Evolutionary conservation across 2,888 invertebrate genomes (phyloP).

Genomic region (Dendrolimus pini): DNA sequence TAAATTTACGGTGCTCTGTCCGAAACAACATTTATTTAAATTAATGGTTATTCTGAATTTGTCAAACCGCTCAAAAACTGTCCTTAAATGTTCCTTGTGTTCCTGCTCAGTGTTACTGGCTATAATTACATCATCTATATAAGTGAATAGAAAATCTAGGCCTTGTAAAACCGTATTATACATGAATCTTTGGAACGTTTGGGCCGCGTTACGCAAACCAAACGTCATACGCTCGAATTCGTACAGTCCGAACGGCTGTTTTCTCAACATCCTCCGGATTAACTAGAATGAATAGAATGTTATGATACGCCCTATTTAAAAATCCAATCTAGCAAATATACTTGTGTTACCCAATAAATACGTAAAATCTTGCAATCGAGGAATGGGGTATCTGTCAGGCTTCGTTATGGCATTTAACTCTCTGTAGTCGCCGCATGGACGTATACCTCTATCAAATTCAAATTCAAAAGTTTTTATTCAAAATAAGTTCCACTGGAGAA

Average conservation of each 20-base stretch:
- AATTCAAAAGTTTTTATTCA: no score
- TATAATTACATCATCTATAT: constrained; percentile 26
- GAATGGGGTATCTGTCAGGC: constrained; percentile 7
- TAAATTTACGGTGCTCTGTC: no score
- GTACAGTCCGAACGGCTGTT: constrained; percentile 3
- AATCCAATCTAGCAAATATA: constrained; percentile 4
- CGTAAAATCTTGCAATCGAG: constrained; percentile 9
- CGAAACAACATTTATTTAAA: no score
- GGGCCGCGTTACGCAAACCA: constrained; percentile 7
- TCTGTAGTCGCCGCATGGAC: constrained; percentile 5
- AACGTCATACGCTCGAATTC: constrained; percentile 4
- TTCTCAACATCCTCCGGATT: constrained; percentile 3
- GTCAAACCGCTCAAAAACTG: no score
- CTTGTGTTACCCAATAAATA: constrained; percentile 4
- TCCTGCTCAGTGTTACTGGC: no score
- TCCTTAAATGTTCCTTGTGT: no score
- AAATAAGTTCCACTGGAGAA: no score
- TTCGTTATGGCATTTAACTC: constrained; percentile 3
- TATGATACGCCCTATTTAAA: constrained; percentile 7
- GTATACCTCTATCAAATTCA: no score
- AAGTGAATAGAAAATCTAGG: constrained; percentile 15
- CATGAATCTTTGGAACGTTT: constrained; percentile 16
- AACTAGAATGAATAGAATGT: constrained; percentile 1
- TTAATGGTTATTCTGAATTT: no score
- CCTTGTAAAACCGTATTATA: constrained; percentile 9